Base-by-base conservation (phyloP, 2,888 invertebrate species). In the Pristionchus entomophagus region DNA sequence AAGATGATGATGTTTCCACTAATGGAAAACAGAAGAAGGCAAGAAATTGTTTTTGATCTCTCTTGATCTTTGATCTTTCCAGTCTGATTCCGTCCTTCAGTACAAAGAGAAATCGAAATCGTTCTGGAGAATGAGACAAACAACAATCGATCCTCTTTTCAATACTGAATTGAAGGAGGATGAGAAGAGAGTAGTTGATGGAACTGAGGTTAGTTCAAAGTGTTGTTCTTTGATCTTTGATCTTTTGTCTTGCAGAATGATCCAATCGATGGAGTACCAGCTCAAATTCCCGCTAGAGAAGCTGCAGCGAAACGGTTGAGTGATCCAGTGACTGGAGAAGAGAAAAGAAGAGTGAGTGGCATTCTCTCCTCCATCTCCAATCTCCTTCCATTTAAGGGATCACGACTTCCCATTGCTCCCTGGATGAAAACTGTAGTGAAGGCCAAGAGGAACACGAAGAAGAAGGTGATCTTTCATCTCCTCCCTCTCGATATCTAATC, bases 381-480 rank as follows among this genome's bases (percentile, higher is more conserved):
- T 1, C 29, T 26, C 78, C 26, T n/a, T 17, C 22, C 73, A n/a
- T 73, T 26, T 35, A 41, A 73, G 73, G 41, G 38, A 2, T 41
- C 73, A 12, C 22, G 73, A 41, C 38, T 73, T 35, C 65, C 35
- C 17, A 35, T 45, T 29, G 78, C 78, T 41, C 86, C 86, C 5
- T 86, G 86, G 86, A 59, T 86, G 56, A 69, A 84, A 8, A 86
- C 86, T 29, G 86, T 86, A 22, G 35, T 26, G 22, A 62, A 49
- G 84, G 86, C 86, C 17, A 83, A 73, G 77, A 83, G 62, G 38
- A 83, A 83, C 49, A 86, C 86, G 32, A 83, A 81, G 84, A 86
- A 77, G 38, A 86, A 86, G 84, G 86, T 86, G n/a, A 41, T 51
- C 49, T 32, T 80, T 80, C 29, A 51, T 80, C 78, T 80, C 41